phyloP scores from a whole-genome alignment of 1,140 invertebrate species.

The Cydia strobilella region DNA sequence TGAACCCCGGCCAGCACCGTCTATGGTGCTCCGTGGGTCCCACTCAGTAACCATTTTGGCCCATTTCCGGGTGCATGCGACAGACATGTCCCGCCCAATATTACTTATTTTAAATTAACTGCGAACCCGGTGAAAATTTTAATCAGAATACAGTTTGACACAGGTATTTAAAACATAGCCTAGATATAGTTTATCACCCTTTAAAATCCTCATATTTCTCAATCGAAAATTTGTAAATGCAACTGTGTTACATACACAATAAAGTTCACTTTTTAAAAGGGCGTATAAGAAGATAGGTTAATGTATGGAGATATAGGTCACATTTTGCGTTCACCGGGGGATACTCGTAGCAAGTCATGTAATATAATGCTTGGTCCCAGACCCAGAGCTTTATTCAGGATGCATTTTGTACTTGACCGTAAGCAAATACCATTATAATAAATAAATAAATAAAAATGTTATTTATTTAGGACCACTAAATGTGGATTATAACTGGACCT shows the following conservation, averaged over 20 bases:
- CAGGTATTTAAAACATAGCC: constrained; percentile 4
- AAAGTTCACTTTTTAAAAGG: background rate
- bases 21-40: too few relatives aligned
- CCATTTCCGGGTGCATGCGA: too few relatives aligned
- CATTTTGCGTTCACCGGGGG: constrained; percentile 4
- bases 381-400: background rate
- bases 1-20: too few relatives aligned
- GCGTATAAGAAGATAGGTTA: background rate
- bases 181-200: constrained; percentile 4
- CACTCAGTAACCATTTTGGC: too few relatives aligned
- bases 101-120: background rate
- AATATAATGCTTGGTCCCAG: constrained; percentile 1
- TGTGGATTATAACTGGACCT: background rate
- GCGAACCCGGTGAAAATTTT: background rate
- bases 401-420: constrained; percentile 12
- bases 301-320: background rate
- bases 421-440: background rate
- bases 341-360: background rate
- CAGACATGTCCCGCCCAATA: too few relatives aligned
- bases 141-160: background rate
- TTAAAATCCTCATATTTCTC: background rate
- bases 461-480: too few relatives aligned
- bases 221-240: background rate
- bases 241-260: background rate
- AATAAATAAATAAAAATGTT: too few relatives aligned